A percentile compares a stretch with the other conserved stretches of the same genome.
Evolutionary conservation across 2,797 vertebrate genomes (phyloP).

Genomic region (Myotis vivesi): DNA sequence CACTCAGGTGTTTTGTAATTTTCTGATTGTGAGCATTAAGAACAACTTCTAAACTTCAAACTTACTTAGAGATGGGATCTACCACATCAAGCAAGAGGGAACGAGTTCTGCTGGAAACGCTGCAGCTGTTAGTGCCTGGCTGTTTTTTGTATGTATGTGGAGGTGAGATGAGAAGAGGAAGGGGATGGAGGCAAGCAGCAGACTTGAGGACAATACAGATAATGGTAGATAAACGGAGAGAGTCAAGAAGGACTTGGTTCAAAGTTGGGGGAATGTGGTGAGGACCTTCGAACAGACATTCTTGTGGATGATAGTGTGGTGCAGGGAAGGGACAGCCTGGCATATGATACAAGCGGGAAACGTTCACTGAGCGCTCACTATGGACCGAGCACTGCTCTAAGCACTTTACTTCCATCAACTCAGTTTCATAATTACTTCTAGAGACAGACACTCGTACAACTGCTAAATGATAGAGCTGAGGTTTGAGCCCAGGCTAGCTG

Average conservation of each 20-base stretch:
- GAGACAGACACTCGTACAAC: not conserved
- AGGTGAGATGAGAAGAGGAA: not conserved
- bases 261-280: no score
- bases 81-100: not conserved
- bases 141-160: no score
- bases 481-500: not conserved
- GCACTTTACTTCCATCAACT: not conserved
- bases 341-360: no score
- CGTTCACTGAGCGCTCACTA: rapidly evolving
- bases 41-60: conserved; percentile 11
- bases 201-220: not conserved
- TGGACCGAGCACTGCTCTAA: not conserved
- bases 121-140: not conserved
- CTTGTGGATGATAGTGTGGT: not conserved
- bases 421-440: not conserved
- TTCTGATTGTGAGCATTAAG: not conserved
- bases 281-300: not conserved
- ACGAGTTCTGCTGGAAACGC: not conserved
- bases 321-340: no score
- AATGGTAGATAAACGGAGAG: not conserved
- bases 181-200: not conserved
- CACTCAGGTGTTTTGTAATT: not conserved
- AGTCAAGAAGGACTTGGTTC: not conserved
- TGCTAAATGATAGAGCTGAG: not conserved
- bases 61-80: not conserved